These are phyloP conservation scores for Acanthoscelides obtectus DNA, from an alignment of 2,888 invertebrate species.

Conservation along the genomic window DNA sequence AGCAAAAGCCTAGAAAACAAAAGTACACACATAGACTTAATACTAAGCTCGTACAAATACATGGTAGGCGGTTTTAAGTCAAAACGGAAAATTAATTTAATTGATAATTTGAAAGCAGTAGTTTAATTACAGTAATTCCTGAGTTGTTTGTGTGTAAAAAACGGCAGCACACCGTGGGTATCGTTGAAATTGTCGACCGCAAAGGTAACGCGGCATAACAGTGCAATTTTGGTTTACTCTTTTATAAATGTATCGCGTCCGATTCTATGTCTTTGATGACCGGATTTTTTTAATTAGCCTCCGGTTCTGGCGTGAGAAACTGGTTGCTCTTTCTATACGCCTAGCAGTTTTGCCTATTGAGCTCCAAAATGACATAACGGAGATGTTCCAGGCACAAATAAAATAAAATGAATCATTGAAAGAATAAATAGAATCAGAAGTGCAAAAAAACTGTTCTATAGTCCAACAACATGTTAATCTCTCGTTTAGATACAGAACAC, in stretches of 20 bases:
- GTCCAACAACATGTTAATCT: too few relatives aligned
- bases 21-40: too few relatives aligned
- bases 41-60: background rate
- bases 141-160: background rate
- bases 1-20: too few relatives aligned
- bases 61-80: background rate
- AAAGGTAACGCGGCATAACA: background rate
- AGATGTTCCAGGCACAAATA: background rate
- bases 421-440: too few relatives aligned
- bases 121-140: background rate
- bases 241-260: background rate
- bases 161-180: background rate
- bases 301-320: background rate
- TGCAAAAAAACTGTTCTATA: too few relatives aligned
- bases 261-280: background rate
- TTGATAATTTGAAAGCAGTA: background rate
- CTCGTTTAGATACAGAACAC: too few relatives aligned
- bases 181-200: background rate
- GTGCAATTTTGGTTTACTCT: background rate
- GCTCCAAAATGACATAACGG: background rate
- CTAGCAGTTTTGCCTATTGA: background rate
- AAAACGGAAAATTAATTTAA: background rate
- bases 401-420: background rate
- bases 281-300: background rate
- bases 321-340: background rate